Evolutionary conservation across 1,140 invertebrate species (phyloP).

Genomic region (Rhopalosiphum maidis): DNA sequence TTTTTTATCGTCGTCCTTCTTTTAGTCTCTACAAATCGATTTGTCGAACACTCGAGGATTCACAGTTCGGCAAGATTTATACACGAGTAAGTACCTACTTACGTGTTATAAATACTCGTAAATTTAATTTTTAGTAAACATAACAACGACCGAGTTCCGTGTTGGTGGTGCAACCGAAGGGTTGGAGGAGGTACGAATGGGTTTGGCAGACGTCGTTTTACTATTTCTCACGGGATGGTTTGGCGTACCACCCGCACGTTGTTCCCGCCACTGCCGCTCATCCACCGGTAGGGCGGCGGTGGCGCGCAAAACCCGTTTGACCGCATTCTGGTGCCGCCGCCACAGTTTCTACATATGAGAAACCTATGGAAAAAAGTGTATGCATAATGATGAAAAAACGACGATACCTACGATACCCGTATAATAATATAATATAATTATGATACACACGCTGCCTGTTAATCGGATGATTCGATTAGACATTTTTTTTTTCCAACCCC

Average conservation of each 20-base stretch:
- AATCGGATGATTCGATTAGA: not conserved
- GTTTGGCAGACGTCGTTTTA: not conserved
- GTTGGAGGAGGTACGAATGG: not conserved
- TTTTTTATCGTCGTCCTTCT: not conserved
- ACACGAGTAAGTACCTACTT: not conserved
- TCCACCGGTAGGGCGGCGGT: not conserved
- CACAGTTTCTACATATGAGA: not conserved
- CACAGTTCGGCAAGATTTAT: not conserved
- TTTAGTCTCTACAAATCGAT: not conserved
- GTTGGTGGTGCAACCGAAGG: not conserved
- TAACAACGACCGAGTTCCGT: not conserved
- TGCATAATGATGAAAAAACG: not conserved
- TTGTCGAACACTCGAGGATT: not conserved
- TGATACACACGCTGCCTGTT: not conserved
- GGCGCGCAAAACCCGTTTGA: conserved; percentile 52
- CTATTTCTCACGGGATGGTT: not conserved
- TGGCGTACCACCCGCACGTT: conserved; percentile 29
- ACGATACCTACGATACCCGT: not conserved
- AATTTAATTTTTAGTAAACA: not conserved
- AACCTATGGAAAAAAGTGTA: conserved; percentile 17
- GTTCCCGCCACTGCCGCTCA: not conserved
- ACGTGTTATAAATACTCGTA: not conserved
- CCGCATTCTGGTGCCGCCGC: conserved; percentile 47
- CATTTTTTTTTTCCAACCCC: not conserved
- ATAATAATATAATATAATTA: not conserved